Base-by-base conservation (phyloP, 2,797 vertebrate species). In the Smutsia gigantea region DNA sequence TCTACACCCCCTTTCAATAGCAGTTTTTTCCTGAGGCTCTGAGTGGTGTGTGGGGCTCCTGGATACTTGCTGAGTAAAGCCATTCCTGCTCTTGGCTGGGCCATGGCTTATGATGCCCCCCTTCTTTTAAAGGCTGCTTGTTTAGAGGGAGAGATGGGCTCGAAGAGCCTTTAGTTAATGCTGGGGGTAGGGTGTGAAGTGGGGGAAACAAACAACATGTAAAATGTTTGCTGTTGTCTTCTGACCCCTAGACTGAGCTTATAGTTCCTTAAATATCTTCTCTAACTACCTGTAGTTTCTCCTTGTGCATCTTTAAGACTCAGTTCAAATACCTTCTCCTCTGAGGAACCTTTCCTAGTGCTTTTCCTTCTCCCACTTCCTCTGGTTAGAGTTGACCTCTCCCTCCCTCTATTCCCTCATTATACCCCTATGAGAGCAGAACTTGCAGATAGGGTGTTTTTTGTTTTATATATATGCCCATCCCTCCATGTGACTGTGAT, bases 261-360 rank as follows among this genome's bases (percentile, higher is more conserved):
- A 21, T 15, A 42, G 10, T 90, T 92, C 27, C 66, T 72, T 61
- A 90, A 71, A 55, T 93, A 83, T 39, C 39, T 96, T 85, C n/a
- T 75, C 66, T 34, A 82, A 68, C 31, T 78, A 61, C 61, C 68
- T 95, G 74, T 17, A 91, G 17, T 37, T 92, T 95, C 37, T 90
- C 53, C 34, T 59, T 34, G 2, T 37, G 37, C 17, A 90, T 37
- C 55, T 94, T 84, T 78, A 95, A 90, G 37, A 85, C 11, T 84
- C 46, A 46, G 42, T 0, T 87, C 57, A 97, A 93, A 83, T 83
- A 72, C 15, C 7, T 89, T 57, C 59, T 92, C 34, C 21, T 53
- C 37, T 79, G 8, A 63, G 42, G 85, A 79, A 63, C 1, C 2
- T 84, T 53, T 64, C 14, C 34, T 14, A 61, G 34, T 39, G 29